phyloP scores from a whole-genome alignment of 2,888 invertebrate species.

The Apotomis betuletana region DNA sequence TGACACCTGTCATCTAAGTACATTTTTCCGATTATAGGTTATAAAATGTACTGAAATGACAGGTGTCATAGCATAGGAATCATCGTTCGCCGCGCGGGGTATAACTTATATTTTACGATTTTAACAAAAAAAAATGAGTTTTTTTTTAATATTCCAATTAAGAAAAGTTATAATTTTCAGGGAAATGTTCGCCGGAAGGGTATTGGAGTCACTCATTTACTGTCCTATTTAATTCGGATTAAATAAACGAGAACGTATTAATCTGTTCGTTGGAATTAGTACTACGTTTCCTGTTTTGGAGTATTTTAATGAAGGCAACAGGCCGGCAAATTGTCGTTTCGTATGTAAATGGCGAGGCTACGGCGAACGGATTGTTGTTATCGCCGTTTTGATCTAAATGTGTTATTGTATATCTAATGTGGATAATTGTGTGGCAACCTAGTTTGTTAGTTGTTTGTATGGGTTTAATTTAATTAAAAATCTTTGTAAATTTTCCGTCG shows the following conservation, averaged over 20 bases:
- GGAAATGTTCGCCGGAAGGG: too few relatives aligned
- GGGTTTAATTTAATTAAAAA: not conserved
- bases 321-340: constrained; percentile 22
- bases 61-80: too few relatives aligned
- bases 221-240: not conserved
- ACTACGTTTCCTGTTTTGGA: constrained; percentile 31
- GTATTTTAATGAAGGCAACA: constrained; percentile 30
- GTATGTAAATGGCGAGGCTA: constrained; percentile 39
- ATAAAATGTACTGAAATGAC: too few relatives aligned
- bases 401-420: constrained; percentile 20
- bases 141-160: too few relatives aligned
- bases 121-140: too few relatives aligned
- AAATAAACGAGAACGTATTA: not conserved
- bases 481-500: not conserved
- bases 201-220: too few relatives aligned
- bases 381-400: constrained; percentile 26
- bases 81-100: too few relatives aligned
- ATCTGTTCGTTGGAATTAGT: not conserved
- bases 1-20: too few relatives aligned
- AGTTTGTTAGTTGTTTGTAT: constrained; percentile 5
- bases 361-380: constrained; percentile 28
- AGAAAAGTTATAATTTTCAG: too few relatives aligned
- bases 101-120: too few relatives aligned
- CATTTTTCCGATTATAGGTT: too few relatives aligned
- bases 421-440: not conserved